Conservation (phyloP, 2,797 vertebrate species). For the Pteropus rufus region DNA sequence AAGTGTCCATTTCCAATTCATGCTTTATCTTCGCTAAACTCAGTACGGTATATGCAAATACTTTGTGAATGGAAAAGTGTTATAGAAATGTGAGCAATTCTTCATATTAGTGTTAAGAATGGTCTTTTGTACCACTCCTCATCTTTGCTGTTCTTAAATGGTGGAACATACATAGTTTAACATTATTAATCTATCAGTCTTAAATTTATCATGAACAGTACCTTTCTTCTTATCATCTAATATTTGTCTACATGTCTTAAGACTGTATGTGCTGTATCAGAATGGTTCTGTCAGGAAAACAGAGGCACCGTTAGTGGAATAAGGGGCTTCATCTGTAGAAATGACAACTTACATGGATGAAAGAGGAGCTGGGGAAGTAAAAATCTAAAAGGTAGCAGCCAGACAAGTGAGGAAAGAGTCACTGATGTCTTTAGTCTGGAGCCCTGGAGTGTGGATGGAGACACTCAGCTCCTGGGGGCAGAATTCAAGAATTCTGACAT, state of each 20-base stretch:
- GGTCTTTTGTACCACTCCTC: not conserved
- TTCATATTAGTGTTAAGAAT: not conserved
- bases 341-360: not conserved
- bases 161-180: not conserved
- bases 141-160: not conserved
- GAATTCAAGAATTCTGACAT: not conserved
- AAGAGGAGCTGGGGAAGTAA: not conserved
- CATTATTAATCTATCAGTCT: not conserved
- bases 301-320: not conserved
- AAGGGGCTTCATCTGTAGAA: not conserved
- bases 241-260: not conserved
- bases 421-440: not conserved
- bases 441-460: not conserved
- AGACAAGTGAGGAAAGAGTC: not conserved
- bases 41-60: not conserved
- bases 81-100: not conserved
- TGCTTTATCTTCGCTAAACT: not conserved
- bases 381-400: not conserved
- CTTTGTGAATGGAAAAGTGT: not conserved
- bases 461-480: not conserved
- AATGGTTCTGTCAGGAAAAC: not conserved
- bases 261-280: not conserved
- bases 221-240: not conserved
- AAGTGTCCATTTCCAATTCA: not conserved
- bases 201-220: constrained; percentile 15